Evolutionary conservation across 2,113 vertebrate genomes (phyloP).

Genomic region (Gymnarchus niloticus): DNA sequence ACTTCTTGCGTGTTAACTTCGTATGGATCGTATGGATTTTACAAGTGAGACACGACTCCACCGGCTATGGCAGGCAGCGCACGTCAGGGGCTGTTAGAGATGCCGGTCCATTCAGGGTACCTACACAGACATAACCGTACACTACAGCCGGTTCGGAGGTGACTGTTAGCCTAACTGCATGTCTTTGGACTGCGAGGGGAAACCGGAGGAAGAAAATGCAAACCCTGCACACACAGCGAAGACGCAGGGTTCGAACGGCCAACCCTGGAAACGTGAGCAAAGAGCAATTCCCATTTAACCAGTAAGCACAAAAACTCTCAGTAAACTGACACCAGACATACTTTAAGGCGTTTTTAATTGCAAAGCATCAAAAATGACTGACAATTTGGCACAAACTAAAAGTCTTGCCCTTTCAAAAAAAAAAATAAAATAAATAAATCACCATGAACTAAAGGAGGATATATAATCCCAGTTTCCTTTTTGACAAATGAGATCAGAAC

Average conservation of each 20-base stretch:
- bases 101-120: no score
- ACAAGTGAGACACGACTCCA: no score
- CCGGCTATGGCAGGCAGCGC: no score
- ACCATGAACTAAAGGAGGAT: not conserved
- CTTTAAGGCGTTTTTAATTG: constrained; percentile 10
- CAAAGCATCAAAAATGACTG: not conserved
- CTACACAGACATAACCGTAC: no score
- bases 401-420: not conserved
- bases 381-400: not conserved
- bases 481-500: not conserved
- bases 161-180: not conserved
- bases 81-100: no score
- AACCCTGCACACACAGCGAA: not conserved
- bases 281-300: not conserved
- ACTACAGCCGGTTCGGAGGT: no score
- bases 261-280: not conserved
- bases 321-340: not conserved
- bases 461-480: not conserved
- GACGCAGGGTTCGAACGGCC: not conserved
- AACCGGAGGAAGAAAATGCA: not conserved
- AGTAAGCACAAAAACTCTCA: not conserved
- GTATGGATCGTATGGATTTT: no score
- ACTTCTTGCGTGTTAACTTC: no score
- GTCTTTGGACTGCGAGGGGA: not conserved
- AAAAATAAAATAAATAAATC: no score